These are phyloP conservation scores for Dynastes hyllus DNA, from an alignment of 2,888 invertebrate genomes.

Conservation along the genomic window DNA sequence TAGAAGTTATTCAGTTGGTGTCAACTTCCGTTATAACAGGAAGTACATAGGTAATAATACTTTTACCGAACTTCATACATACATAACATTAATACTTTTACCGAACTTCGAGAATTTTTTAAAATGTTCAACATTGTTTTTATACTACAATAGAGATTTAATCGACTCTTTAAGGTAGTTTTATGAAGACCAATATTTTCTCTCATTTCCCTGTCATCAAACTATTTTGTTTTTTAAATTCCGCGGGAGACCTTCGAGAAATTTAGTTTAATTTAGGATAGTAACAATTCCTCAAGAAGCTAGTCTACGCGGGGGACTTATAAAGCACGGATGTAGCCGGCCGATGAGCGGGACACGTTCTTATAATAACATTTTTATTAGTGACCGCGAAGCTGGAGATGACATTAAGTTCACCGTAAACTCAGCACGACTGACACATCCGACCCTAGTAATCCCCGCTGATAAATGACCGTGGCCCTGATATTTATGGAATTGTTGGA, in stretches of 20 bases:
- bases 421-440: constrained; percentile 64
- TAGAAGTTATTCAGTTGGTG: no score
- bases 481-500: constrained; percentile 65
- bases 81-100: no score
- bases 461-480: constrained; percentile 64
- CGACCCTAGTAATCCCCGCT: constrained; percentile 64
- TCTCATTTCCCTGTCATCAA: no score
- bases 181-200: no score
- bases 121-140: no score
- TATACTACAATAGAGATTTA: no score
- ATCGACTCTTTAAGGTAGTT: no score
- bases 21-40: no score
- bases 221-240: neutral
- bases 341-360: constrained; percentile 64
- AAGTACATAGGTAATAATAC: no score
- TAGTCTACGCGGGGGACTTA: neutral
- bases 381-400: constrained; percentile 66
- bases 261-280: neutral
- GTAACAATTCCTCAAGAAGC: neutral
- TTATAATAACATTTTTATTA: constrained; percentile 70
- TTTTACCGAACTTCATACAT: no score
- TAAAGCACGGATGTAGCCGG: constrained; percentile 29
- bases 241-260: neutral
- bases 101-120: no score
- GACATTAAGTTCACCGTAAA: constrained; percentile 68